These are phyloP conservation scores for Dendrolimus punctatus DNA, from an alignment of 1,140 invertebrate genomes.

Conservation along the genomic window DNA sequence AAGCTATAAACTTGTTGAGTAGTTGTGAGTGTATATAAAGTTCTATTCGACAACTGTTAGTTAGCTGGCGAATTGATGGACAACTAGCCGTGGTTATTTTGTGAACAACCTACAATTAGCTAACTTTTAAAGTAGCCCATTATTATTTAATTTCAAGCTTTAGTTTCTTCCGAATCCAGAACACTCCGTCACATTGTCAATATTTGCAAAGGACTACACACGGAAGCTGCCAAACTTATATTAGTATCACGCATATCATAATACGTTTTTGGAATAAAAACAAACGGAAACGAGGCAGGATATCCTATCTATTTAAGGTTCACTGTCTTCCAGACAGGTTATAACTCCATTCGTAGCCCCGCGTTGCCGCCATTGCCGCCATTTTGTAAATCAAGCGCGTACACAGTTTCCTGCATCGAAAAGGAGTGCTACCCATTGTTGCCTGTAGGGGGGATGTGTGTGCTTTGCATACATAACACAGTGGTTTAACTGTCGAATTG, in stretches of 20 bases:
- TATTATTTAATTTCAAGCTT: too few species aligned
- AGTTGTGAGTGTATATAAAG: too few species aligned
- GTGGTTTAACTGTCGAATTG: conserved; percentile 40
- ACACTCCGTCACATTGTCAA: too few species aligned
- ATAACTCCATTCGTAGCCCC: conserved; percentile 24
- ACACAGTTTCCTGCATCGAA: conserved; percentile 55
- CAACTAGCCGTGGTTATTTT: too few species aligned
- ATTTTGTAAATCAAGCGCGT: conserved; percentile 57
- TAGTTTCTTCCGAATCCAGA: too few species aligned
- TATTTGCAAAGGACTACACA: conserved; percentile 4
- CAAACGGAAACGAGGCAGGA: conserved; percentile 55
- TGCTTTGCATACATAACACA: conserved; percentile 44
- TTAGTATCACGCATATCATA: conserved; percentile 40
- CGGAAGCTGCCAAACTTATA: conserved; percentile 17
- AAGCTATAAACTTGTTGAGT: too few species aligned
- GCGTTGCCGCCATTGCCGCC: conserved; percentile 38
- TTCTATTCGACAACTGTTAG: too few species aligned
- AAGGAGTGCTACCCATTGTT: conserved; percentile 66
- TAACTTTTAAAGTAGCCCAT: too few species aligned
- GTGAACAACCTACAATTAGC: too few species aligned
- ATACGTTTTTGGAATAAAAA: conserved; percentile 6
- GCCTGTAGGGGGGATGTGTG: conserved; percentile 46
- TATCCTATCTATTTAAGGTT: conserved; percentile 54
- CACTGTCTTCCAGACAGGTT: conserved; percentile 58
- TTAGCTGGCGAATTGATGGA: too few species aligned